Conservation (phyloP, 2,888 invertebrate species). For the Lasioglossum figueresi region DNA sequence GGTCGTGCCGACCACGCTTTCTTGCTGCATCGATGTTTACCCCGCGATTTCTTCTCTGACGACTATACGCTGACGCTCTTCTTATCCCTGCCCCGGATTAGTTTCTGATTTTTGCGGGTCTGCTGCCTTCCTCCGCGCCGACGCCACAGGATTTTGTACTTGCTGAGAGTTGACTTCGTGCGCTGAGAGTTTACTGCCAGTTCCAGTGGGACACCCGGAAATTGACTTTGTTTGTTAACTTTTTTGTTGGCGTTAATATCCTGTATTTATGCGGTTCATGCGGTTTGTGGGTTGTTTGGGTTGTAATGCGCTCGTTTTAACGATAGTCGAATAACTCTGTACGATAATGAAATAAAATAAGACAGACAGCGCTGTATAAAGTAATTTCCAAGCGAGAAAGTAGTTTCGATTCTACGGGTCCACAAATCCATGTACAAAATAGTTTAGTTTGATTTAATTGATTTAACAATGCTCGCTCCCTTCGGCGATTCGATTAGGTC, state of each 20-base stretch:
- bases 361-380: not conserved
- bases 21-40: constrained; percentile 44
- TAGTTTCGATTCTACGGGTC: no score
- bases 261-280: not conserved
- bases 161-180: not conserved
- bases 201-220: not conserved
- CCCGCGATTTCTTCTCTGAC: constrained; percentile 18
- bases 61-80: constrained; percentile 18
- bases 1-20: constrained; percentile 27
- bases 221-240: not conserved
- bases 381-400: no score
- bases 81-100: constrained; percentile 24
- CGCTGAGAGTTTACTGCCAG: not conserved
- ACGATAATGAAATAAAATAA: not conserved
- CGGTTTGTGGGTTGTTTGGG: not conserved
- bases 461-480: not conserved
- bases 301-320: not conserved
- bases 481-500: not conserved
- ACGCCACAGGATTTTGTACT: not conserved
- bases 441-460: not conserved
- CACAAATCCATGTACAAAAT: not conserved
- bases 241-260: not conserved
- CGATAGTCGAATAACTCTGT: not conserved
- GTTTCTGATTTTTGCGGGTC: constrained; percentile 7
- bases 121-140: not conserved